Conservation (phyloP, 2,797 vertebrate species). For the Platalea minor region DNA sequence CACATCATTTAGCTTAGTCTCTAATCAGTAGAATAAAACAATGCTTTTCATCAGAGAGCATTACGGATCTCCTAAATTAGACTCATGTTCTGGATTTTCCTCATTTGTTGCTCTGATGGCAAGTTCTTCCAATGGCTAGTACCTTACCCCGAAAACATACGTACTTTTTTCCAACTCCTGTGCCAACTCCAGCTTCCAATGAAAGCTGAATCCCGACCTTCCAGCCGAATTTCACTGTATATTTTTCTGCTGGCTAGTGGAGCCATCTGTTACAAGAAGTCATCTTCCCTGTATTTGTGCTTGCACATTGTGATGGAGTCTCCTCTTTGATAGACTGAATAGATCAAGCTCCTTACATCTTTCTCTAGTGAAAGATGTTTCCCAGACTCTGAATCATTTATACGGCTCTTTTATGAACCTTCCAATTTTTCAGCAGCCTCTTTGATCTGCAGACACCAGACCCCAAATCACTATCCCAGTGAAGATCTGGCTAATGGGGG, state of each 20-base stretch:
- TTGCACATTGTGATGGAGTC: background rate
- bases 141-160: background rate
- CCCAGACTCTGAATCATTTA: background rate
- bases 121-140: background rate
- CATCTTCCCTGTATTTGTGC: background rate
- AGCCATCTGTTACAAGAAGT: background rate
- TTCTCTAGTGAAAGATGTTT: background rate
- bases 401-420: background rate
- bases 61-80: background rate
- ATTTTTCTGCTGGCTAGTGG: background rate
- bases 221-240: background rate
- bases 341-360: background rate
- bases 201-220: background rate
- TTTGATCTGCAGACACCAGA: slow-evolving; percentile 15
- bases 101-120: background rate
- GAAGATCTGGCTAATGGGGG: background rate
- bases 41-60: background rate
- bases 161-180: background rate
- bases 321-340: background rate
- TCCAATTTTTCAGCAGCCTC: background rate
- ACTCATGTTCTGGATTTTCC: background rate
- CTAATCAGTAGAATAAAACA: background rate
- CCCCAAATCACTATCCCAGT: background rate
- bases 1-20: background rate
- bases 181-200: background rate